Percentiles rank a stretch among this genome's conserved stretches.
Conservation (phyloP, 23 tunicate genomes). For the Trididemnum clinides region DNA sequence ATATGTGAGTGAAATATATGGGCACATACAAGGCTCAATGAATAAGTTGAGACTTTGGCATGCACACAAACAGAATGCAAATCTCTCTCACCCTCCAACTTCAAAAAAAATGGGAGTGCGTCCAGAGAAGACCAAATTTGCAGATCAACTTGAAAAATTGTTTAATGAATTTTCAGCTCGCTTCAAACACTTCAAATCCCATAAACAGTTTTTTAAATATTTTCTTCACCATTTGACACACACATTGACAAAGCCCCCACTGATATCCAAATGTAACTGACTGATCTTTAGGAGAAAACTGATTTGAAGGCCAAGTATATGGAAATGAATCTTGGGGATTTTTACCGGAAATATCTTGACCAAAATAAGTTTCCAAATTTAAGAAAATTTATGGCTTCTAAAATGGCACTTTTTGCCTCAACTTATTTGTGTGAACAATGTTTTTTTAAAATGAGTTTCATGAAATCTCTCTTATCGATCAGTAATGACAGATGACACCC, state of each 20-base stretch:
- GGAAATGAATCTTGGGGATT: slow-evolving; percentile 64
- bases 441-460: slow-evolving; percentile 52
- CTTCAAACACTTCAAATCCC: slow-evolving; percentile 56
- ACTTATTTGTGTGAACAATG: slow-evolving; percentile 51
- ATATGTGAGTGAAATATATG: slow-evolving; percentile 43
- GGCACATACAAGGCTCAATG: slow-evolving; percentile 42
- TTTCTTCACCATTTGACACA: slow-evolving; percentile 45
- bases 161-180: slow-evolving; percentile 41
- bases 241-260: slow-evolving; percentile 33
- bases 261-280: slow-evolving; percentile 52
- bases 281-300: slow-evolving; percentile 38
- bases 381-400: slow-evolving; percentile 52
- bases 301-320: slow-evolving; percentile 36
- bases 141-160: slow-evolving; percentile 47
- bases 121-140: slow-evolving; percentile 35
- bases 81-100: slow-evolving; percentile 37
- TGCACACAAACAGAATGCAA: slow-evolving; percentile 24
- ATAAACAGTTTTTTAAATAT: slow-evolving; percentile 55
- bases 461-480: slow-evolving; percentile 38
- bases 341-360: slow-evolving; percentile 57
- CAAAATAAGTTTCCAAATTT: slow-evolving; percentile 56
- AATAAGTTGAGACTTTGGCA: slow-evolving; percentile 41
- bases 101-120: slow-evolving; percentile 19
- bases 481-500: slow-evolving; percentile 49
- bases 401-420: slow-evolving; percentile 53